Evolutionary conservation across 1,140 invertebrate genomes (phyloP).

Genomic region (Dinothrombium tinctorium): DNA sequence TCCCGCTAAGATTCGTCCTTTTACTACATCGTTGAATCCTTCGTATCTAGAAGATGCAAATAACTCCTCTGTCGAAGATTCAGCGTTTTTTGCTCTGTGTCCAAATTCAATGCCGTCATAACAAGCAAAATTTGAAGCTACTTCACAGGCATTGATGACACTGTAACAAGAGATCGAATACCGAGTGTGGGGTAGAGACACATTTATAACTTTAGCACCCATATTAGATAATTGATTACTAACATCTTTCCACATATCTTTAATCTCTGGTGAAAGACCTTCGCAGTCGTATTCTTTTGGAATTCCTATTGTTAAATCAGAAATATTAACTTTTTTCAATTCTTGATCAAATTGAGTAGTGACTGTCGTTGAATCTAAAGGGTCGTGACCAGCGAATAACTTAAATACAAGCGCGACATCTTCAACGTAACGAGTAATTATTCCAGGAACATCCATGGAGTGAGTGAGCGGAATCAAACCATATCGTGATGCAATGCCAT

Average conservation of each 20-base stretch:
- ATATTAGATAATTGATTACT: slow-evolving; percentile 39
- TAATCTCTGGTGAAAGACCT: slow-evolving; percentile 42
- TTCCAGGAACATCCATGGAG: slow-evolving; percentile 87
- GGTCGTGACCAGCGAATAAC: slow-evolving; percentile 15
- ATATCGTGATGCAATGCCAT: slow-evolving; percentile 70
- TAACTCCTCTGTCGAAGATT: slow-evolving; percentile 34
- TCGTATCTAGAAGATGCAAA: slow-evolving; percentile 50
- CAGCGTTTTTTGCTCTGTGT: not conserved
- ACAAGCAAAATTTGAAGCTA: slow-evolving; percentile 89
- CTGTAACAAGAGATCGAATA: slow-evolving; percentile 77
- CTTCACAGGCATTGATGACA: slow-evolving; percentile 78
- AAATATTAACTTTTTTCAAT: not conserved
- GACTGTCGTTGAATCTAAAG: slow-evolving; percentile 4
- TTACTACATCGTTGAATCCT: slow-evolving; percentile 72
- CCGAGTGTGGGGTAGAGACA: slow-evolving; percentile 65
- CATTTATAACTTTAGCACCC: slow-evolving; percentile 35
- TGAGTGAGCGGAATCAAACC: slow-evolving; percentile 89
- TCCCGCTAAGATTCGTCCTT: slow-evolving; percentile 75
- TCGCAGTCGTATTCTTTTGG: slow-evolving; percentile 60
- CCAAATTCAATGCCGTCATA: slow-evolving; percentile 92
- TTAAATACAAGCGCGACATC: slow-evolving; percentile 44
- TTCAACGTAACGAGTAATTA: slow-evolving; percentile 49
- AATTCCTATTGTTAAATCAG: slow-evolving; percentile 35
- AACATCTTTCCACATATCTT: slow-evolving; percentile 45
- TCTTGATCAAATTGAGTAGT: not conserved